Evolutionary conservation across 2,797 vertebrate species (phyloP), one percentile per base, ranked within the genome.

Genomic region (Emydoidea blandingii): DNA sequence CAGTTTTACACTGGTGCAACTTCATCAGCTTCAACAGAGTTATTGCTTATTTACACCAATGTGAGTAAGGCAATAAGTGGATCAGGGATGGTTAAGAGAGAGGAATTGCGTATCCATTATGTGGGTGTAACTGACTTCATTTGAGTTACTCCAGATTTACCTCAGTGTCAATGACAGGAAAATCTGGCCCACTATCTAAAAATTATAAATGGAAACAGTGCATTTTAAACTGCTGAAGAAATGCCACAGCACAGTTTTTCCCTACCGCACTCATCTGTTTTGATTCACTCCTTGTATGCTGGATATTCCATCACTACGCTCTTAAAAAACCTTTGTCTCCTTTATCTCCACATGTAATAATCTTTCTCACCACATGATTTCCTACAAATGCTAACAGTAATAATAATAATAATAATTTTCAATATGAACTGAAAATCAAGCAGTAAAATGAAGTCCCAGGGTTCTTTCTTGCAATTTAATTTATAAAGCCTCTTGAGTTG

Each of bases 211-310:
- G 53, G 50, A 90, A 96, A 85, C 7, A 84, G 44, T 9, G 8
- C 84, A 50, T 37, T 86, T 95, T 74, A 65, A 88, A 74, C 87
- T 81, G 65, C 15, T 89, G 59, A 90, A 74, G 59, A 89, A 95
- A 85, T 88, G 7, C 34, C 87, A 76, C 16, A 27, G 23, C 9
- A 34, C 49, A 25, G 34, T 87, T 34, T 86, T 91, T 80, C 74
- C 15, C 50, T 21, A 65, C n/a, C 62, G 86, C 12, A 82, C 44
- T 88, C 34, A 81, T 65, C 90, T n/a, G 49, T 53, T 85, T 89
- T 41, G 23, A 86, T 93, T 96, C 29, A 72, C 89, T 85, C 14
- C 34, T 92, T 88, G 14, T 89, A 91, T 83, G 91, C 37, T 93
- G 53, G 76, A 76, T 80, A 86, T 96, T 81, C 92, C 86, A 85